Conservation (phyloP, 2,113 vertebrate species). For the Thryonomys swinderianus region DNA sequence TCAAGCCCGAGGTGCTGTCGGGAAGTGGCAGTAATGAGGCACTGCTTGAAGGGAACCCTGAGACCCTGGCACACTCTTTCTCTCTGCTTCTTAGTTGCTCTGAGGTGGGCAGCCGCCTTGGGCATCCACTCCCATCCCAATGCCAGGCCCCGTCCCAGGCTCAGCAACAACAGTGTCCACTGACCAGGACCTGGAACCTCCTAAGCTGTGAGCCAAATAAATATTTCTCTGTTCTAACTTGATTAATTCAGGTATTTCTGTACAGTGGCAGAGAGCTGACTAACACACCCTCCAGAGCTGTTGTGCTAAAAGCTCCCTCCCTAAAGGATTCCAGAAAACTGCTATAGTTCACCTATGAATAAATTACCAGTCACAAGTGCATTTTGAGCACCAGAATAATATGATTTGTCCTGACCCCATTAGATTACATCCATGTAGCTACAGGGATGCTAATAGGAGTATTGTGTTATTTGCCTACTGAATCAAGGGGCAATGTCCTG, state of each 20-base stretch:
- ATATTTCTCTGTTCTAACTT: not conserved
- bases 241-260: not conserved
- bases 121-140: not conserved
- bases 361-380: constrained; percentile 61
- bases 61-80: not conserved
- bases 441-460: constrained; percentile 61
- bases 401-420: constrained; percentile 60
- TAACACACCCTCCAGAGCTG: not conserved
- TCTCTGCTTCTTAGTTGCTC: not conserved
- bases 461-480: constrained; percentile 71
- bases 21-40: not conserved
- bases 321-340: constrained; percentile 35
- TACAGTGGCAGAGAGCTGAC: not conserved
- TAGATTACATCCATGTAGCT: constrained; percentile 65
- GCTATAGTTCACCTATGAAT: constrained; percentile 46
- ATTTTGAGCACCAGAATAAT: constrained; percentile 52
- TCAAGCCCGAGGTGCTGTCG: too few species aligned
- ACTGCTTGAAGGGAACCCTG: not conserved
- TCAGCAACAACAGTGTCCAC: not conserved
- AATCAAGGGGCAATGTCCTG: constrained; percentile 73
- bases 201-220: not conserved
- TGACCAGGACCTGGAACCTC: not conserved
- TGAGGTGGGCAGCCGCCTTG: not conserved
- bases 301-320: not conserved
- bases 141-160: not conserved